Conservation (phyloP, 2,113 vertebrate species). For the Vulpes lagopus region DNA sequence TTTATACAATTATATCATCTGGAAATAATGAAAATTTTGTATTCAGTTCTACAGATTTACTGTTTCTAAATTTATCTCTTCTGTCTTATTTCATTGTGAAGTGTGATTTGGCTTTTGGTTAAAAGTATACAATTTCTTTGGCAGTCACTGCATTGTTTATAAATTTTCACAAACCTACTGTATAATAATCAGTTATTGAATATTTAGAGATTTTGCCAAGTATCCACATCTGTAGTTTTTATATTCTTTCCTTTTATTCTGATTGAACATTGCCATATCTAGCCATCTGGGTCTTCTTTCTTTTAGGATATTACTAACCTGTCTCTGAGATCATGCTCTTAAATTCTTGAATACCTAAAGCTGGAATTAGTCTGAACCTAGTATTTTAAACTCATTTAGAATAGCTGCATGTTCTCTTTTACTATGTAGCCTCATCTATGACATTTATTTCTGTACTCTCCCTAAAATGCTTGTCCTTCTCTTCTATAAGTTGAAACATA, state of each 20-base stretch:
- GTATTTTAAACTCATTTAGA: neutral
- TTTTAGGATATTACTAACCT: neutral
- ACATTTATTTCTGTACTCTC: neutral
- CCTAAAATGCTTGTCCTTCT: neutral
- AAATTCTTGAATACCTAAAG: neutral
- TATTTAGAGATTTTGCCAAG: conserved; percentile 25
- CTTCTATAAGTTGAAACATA: neutral
- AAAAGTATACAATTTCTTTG: neutral
- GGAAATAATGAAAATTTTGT: conserved; percentile 37
- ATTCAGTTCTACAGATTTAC: conserved; percentile 2
- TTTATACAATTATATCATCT: conserved; percentile 56
- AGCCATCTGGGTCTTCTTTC: neutral
- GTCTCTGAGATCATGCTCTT: conserved; percentile 1
- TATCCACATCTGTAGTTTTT: neutral
- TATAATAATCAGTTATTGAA: conserved; percentile 15
- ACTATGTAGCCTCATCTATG: neutral
- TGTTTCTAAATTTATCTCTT: conserved; percentile 39
- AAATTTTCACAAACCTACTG: neutral
- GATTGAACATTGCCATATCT: neutral
- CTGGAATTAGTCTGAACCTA: neutral
- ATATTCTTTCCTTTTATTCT: neutral
- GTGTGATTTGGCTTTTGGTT: conserved; percentile 14
- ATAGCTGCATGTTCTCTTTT: neutral
- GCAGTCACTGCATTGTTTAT: neutral
- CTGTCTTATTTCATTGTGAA: conserved; percentile 25